Evolutionary conservation across 2,797 vertebrate species (phyloP).

Genomic region (Manis javanica): DNA sequence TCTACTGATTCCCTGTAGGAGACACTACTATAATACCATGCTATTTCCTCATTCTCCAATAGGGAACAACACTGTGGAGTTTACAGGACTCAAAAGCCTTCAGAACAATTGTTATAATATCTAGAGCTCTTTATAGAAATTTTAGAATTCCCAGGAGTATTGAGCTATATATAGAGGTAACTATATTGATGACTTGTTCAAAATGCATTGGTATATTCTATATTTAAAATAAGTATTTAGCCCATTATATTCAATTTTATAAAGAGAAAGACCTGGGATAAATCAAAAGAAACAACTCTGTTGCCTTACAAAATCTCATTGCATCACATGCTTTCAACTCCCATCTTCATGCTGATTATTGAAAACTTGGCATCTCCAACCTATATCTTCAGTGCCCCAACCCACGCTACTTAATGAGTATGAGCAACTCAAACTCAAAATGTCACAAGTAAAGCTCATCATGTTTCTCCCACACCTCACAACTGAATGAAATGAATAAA

Average conservation of each 20-base stretch:
- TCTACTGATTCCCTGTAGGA: not conserved
- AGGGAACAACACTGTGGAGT: not conserved
- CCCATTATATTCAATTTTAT: not conserved
- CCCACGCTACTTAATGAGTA: not conserved
- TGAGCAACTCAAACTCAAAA: not conserved
- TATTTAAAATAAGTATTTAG: conserved; percentile 19
- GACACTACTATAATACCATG: not conserved
- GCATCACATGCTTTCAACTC: not conserved
- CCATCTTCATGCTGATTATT: not conserved
- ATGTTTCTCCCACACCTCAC: not conserved
- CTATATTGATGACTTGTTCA: not conserved
- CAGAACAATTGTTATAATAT: not conserved
- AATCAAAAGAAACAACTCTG: not conserved
- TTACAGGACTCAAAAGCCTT: not conserved
- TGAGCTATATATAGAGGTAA: not conserved
- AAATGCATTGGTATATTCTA: not conserved
- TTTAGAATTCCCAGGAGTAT: not conserved
- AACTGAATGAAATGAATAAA: not conserved
- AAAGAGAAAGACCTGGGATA: not conserved
- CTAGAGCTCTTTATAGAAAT: not conserved
- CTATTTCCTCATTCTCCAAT: not conserved
- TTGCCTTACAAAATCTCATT: not conserved
- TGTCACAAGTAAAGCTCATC: not conserved
- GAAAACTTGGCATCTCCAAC: not conserved
- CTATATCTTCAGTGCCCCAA: not conserved